Conservation (phyloP, 2,888 invertebrate genomes). For the Catocala nupta region DNA sequence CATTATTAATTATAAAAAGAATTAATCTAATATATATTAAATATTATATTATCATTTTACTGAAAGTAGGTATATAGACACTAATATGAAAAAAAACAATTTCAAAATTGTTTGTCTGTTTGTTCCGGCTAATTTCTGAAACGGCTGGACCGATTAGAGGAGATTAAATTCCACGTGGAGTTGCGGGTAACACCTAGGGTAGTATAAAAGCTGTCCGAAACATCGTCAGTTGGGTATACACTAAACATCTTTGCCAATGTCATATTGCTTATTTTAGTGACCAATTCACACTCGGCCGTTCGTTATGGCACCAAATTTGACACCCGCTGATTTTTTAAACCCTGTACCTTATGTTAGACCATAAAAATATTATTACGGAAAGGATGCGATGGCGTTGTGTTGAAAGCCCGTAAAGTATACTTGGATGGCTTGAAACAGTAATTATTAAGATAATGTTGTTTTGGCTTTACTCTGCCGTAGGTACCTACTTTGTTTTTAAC, state of each 20-base stretch:
- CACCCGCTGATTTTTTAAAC: slow-evolving; percentile 33
- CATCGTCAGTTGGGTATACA: slow-evolving; percentile 24
- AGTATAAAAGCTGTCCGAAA: background rate
- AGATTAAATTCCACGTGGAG: no score
- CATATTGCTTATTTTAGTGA: slow-evolving; percentile 56
- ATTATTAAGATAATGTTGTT: slow-evolving; percentile 4
- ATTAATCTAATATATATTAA: no score
- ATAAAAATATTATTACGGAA: slow-evolving; percentile 36
- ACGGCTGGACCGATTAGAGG: no score
- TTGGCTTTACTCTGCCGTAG: background rate
- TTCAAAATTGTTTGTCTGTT: no score
- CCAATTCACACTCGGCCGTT: slow-evolving; percentile 54
- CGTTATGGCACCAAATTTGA: slow-evolving; percentile 49
- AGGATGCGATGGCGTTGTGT: background rate
- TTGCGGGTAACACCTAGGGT: no score
- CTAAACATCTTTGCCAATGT: slow-evolving; percentile 18
- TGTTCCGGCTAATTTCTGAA: no score
- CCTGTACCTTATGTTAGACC: slow-evolving; percentile 18
- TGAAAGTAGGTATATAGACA: no score
- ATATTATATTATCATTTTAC: no score
- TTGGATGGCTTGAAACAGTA: background rate
- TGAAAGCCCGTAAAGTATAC: slow-evolving; percentile 7
- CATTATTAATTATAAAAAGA: no score
- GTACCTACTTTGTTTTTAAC: slow-evolving; percentile 2
- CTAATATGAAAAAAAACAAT: no score